Conservation (phyloP, 1,140 invertebrate genomes). For the Archegozetes longisetosus region DNA sequence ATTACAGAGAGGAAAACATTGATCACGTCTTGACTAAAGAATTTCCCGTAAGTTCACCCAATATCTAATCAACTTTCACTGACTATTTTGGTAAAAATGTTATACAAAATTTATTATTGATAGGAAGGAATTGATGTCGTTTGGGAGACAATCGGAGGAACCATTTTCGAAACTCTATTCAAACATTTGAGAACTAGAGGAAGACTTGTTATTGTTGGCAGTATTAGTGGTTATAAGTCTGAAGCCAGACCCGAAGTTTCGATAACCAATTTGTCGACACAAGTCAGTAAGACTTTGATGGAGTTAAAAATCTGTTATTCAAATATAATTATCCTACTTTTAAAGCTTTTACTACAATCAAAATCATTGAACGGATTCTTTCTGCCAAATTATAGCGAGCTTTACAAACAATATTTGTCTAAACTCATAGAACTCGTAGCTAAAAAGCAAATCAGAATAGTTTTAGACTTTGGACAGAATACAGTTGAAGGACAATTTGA, state of each 20-base stretch:
- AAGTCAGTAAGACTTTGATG: too few relatives aligned
- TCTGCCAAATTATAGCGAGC: background rate
- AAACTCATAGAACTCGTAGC: background rate
- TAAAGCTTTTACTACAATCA: background rate
- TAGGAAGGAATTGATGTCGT: conserved; percentile 31
- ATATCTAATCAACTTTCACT: background rate
- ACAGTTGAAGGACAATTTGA: conserved; percentile 5
- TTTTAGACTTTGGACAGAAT: too few relatives aligned
- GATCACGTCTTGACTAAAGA: conserved; percentile 27
- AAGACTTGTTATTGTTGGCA: conserved; percentile 27
- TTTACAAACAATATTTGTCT: background rate
- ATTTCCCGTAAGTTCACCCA: conserved; percentile 28
- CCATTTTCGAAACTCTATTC: conserved; percentile 26
- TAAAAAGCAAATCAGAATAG: too few relatives aligned
- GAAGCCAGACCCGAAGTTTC: background rate
- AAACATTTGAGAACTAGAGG: conserved; percentile 24
- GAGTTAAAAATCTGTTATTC: too few relatives aligned
- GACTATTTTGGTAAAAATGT: conserved; percentile 3
- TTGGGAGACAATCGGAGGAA: conserved; percentile 31
- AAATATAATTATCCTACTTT: too few relatives aligned
- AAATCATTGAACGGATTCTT: conserved; percentile 6
- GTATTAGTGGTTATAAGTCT: conserved; percentile 25
- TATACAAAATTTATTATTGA: conserved; percentile 20
- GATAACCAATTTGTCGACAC: background rate
- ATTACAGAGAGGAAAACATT: conserved; percentile 30